These are phyloP conservation scores for Otus sunia DNA, from an alignment of 2,113 vertebrate genomes.

Conservation along the genomic window DNA sequence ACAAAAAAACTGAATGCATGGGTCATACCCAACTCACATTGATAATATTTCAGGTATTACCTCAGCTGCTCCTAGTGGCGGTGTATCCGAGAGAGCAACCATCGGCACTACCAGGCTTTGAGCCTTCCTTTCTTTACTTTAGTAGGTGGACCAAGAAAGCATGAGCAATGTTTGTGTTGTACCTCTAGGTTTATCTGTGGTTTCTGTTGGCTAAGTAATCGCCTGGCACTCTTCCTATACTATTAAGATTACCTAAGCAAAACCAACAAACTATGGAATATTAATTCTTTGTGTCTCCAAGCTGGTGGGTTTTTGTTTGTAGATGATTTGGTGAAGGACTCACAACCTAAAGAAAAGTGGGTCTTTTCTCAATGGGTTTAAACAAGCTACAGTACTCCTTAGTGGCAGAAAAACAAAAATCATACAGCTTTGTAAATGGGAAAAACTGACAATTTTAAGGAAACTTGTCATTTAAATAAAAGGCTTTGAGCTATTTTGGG, in stretches of 20 bases:
- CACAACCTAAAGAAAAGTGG: neutral
- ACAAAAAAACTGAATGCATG: rapidly evolving
- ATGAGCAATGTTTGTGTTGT: neutral
- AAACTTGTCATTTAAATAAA: neutral
- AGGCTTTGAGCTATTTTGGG: neutral
- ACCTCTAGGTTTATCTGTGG: neutral
- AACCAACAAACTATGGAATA: neutral
- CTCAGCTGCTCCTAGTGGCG: neutral
- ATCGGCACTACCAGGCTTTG: neutral
- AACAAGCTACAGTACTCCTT: neutral
- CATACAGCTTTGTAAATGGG: neutral
- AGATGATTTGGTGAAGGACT: neutral
- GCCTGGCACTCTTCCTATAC: neutral
- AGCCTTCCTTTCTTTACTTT: neutral
- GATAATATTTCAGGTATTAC: neutral
- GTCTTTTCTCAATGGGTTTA: neutral
- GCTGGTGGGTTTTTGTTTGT: neutral
- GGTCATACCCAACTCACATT: neutral
- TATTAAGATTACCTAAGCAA: neutral
- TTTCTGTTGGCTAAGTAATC: neutral
- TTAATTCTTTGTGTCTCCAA: neutral
- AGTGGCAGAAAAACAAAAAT: neutral
- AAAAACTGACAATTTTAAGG: neutral
- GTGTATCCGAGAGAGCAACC: neutral
- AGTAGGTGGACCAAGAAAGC: neutral